Conservation (phyloP, 2,888 invertebrate species). For the Allolobophora icterica region DNA sequence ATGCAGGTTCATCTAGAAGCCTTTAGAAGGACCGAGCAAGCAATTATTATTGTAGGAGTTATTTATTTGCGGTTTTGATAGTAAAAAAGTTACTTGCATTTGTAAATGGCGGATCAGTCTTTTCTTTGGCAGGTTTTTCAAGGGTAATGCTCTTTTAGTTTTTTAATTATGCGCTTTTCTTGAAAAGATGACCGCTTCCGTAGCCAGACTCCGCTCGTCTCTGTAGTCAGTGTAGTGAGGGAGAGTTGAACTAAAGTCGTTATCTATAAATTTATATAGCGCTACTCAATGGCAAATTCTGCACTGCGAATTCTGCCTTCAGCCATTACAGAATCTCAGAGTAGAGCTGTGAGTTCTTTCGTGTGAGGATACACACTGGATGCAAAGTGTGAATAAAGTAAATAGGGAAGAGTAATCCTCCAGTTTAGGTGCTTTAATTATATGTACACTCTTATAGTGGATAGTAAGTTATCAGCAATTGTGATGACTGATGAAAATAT, state of each 20-base stretch:
- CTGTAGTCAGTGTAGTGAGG: too few species aligned
- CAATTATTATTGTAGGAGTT: too few species aligned
- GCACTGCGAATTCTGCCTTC: too few species aligned
- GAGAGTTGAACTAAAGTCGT: too few species aligned
- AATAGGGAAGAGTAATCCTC: not conserved
- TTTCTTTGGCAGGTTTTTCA: constrained; percentile 48
- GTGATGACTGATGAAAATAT: too few species aligned
- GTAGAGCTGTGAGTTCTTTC: not conserved
- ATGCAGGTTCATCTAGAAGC: not conserved
- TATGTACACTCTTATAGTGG: too few species aligned
- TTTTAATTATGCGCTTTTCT: not conserved
- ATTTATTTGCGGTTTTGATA: not conserved
- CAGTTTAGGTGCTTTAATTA: too few species aligned
- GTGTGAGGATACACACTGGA: not conserved
- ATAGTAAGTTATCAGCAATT: too few species aligned
- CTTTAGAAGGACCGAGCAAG: not conserved
- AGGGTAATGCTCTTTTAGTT: constrained; percentile 37
- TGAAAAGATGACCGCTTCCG: not conserved
- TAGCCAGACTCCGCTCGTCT: not conserved
- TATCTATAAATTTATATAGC: too few species aligned
- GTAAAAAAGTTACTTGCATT: not conserved
- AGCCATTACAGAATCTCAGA: not conserved
- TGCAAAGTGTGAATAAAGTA: not conserved
- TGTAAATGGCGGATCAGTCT: constrained; percentile 41
- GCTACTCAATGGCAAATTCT: not conserved